A percentile compares a stretch with the other conserved stretches of the same genome.
These are phyloP conservation scores for Coronaproctus castanopsis DNA, from an alignment of 2,888 invertebrate species.

Conservation along the genomic window DNA sequence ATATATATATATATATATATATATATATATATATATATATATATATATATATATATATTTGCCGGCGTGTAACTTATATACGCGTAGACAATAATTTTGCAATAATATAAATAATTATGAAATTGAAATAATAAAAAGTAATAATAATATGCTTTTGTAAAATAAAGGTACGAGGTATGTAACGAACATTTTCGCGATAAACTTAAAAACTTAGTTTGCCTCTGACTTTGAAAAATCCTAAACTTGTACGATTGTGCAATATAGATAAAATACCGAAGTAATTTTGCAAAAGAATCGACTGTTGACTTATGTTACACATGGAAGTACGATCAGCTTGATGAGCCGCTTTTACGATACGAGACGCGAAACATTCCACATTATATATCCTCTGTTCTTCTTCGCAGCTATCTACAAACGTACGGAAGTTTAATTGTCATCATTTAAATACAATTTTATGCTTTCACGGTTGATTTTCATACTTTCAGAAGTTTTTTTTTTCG, in stretches of 20 bases:
- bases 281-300: slow-evolving; percentile 53
- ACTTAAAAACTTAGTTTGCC: slow-evolving; percentile 69
- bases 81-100: too few relatives aligned
- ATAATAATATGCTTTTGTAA: slow-evolving; percentile 11
- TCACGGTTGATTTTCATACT: too few relatives aligned
- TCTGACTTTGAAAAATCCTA: slow-evolving; percentile 71
- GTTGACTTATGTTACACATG: slow-evolving; percentile 38
- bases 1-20: too few relatives aligned
- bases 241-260: slow-evolving; percentile 57
- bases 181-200: too few relatives aligned
- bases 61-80: too few relatives aligned
- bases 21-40: too few relatives aligned
- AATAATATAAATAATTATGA: too few relatives aligned
- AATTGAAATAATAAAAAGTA: background rate
- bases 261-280: slow-evolving; percentile 59
- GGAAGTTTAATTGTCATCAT: too few relatives aligned
- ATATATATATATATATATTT: too few relatives aligned
- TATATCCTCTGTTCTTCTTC: slow-evolving; percentile 28
- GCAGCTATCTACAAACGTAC: slow-evolving; percentile 16
- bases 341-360: slow-evolving; percentile 35
- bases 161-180: too few relatives aligned
- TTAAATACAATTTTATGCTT: background rate
- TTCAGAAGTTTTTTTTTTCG: too few relatives aligned
- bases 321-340: slow-evolving; percentile 26
- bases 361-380: slow-evolving; percentile 39